Evolutionary conservation across 2,888 invertebrate species (phyloP).

Genomic region (Cosmia trapezina): DNA sequence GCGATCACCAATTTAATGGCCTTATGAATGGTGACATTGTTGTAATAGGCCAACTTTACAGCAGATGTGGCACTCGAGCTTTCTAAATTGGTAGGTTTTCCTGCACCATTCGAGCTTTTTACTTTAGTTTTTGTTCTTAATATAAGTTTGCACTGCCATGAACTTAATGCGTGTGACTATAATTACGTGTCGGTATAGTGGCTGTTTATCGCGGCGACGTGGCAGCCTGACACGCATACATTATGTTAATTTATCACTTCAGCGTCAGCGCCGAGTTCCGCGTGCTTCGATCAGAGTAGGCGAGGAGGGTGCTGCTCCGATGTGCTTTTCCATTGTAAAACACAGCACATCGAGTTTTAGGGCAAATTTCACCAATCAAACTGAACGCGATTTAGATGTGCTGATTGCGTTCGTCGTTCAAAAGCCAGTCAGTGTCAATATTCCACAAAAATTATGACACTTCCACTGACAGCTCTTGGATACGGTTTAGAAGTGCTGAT

Average conservation of each 20-base stretch:
- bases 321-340: constrained; percentile 37
- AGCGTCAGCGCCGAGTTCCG: constrained; percentile 50
- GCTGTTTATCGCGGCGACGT: constrained; percentile 49
- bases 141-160: constrained; percentile 27
- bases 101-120: not conserved
- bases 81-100: no score
- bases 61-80: not conserved
- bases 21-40: not conserved
- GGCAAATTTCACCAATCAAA: not conserved
- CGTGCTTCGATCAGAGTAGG: constrained; percentile 35
- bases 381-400: not conserved
- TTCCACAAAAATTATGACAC: not conserved
- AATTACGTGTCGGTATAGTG: constrained; percentile 51
- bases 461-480: not conserved
- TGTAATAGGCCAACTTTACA: not conserved
- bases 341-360: not conserved
- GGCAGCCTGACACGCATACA: constrained; percentile 62
- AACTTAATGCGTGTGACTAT: constrained; percentile 35
- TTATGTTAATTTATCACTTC: constrained; percentile 72
- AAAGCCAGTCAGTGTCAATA: not conserved
- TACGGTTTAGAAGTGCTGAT: not conserved
- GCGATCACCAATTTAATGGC: not conserved
- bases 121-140: not conserved
- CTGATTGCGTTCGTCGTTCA: not conserved
- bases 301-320: constrained; percentile 42